Evolutionary conservation across 2,797 vertebrate genomes (phyloP).

Genomic region (Avahi laniger): DNA sequence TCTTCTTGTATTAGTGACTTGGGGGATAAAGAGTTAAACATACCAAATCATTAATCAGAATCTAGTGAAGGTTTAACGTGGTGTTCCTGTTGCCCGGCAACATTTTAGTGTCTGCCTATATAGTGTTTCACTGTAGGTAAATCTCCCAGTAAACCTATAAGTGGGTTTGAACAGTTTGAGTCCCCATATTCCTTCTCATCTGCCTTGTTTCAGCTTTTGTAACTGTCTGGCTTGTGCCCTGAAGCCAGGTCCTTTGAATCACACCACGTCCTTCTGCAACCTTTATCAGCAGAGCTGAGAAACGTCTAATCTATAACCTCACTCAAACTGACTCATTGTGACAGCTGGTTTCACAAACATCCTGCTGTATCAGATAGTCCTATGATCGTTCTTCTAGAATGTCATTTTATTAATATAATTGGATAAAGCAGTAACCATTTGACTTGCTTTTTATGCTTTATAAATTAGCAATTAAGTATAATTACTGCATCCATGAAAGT

Average conservation of each 20-base stretch:
- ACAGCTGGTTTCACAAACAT: conserved; percentile 64
- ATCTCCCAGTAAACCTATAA: conserved; percentile 27
- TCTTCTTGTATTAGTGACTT: neutral
- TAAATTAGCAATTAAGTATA: conserved; percentile 79
- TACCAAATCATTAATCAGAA: conserved; percentile 34
- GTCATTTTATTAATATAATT: conserved; percentile 41
- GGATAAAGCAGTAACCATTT: conserved; percentile 51
- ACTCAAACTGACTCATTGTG: conserved; percentile 61
- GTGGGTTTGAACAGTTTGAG: conserved; percentile 52
- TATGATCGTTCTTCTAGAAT: neutral
- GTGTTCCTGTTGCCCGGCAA: conserved; percentile 52
- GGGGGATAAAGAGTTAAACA: conserved; percentile 33
- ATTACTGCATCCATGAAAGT: conserved; percentile 73
- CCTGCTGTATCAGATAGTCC: conserved; percentile 54
- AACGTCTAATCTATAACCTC: conserved; percentile 61
- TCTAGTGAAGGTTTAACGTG: conserved; percentile 47
- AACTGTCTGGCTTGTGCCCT: neutral
- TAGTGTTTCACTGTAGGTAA: conserved; percentile 34
- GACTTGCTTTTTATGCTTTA: conserved; percentile 52
- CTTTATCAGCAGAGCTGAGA: conserved; percentile 63
- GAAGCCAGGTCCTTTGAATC: conserved; percentile 58
- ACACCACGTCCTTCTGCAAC: neutral
- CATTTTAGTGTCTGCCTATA: conserved; percentile 35
- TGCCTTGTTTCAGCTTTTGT: conserved; percentile 51
- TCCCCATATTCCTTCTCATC: conserved; percentile 40